Evolutionary conservation across 2,888 invertebrate species (phyloP).

Genomic region (Julus scanicus): DNA sequence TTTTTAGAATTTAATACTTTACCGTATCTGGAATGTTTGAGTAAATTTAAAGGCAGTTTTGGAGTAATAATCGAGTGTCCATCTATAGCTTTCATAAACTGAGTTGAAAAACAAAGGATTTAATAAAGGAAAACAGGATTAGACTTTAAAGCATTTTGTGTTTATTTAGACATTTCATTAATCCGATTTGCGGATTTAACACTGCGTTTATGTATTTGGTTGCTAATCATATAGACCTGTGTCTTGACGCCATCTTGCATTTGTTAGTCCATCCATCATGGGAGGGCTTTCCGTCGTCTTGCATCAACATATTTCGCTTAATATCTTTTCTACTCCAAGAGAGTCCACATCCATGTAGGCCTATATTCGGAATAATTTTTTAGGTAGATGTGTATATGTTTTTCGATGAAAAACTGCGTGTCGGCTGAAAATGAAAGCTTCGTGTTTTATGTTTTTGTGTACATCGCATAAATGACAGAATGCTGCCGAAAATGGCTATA

Average conservation of each 20-base stretch:
- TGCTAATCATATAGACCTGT: not conserved
- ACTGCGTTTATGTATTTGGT: not conserved
- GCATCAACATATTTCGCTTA: not conserved
- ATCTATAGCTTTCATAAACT: no score
- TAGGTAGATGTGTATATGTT: not conserved
- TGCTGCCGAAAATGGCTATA: slow-evolving; percentile 28
- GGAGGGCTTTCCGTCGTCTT: not conserved
- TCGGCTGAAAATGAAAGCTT: slow-evolving; percentile 21
- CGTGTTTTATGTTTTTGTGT: slow-evolving; percentile 35
- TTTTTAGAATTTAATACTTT: not conserved
- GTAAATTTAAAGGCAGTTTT: not conserved
- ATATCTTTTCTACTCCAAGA: not conserved
- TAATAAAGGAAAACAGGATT: no score
- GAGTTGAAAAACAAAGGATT: no score
- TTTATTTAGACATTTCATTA: not conserved
- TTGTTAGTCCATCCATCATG: slow-evolving; percentile 17
- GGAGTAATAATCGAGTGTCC: no score
- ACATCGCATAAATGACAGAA: slow-evolving; percentile 42
- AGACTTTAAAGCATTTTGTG: no score
- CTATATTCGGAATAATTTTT: not conserved
- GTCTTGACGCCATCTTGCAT: not conserved
- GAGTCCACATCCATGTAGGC: not conserved
- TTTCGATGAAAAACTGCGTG: slow-evolving; percentile 41
- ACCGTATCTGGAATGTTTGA: not conserved
- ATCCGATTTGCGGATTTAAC: not conserved